Conservation (phyloP, 2,113 vertebrate species). For the Macquaria ambigua region DNA sequence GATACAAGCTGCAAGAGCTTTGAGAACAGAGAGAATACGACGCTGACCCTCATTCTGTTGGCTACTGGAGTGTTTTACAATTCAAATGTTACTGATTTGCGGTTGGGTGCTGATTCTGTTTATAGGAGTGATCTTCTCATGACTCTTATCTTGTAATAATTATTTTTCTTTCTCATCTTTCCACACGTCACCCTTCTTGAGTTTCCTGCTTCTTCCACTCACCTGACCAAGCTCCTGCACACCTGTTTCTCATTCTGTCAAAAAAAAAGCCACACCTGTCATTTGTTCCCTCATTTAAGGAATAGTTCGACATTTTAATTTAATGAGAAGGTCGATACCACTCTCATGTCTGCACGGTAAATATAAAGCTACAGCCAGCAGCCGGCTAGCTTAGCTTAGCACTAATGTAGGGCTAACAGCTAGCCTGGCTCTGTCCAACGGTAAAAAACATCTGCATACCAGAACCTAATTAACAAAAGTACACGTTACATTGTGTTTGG, state of each 20-base stretch:
- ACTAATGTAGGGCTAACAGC: too few relatives aligned
- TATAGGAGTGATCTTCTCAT: background rate
- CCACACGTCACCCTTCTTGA: background rate
- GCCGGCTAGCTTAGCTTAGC: too few relatives aligned
- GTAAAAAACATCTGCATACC: too few relatives aligned
- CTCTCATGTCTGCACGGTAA: too few relatives aligned
- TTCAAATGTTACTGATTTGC: background rate
- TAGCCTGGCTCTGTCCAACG: too few relatives aligned
- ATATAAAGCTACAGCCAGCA: too few relatives aligned
- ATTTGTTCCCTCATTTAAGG: too few relatives aligned
- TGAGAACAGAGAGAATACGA: background rate
- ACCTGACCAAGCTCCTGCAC: background rate
- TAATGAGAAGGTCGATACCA: background rate
- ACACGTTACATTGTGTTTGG: too few relatives aligned
- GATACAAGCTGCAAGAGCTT: background rate
- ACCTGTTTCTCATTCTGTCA: background rate
- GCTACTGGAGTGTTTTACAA: background rate
- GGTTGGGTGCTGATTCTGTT: background rate
- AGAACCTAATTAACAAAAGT: too few relatives aligned
- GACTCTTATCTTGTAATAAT: background rate
- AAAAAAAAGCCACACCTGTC: background rate
- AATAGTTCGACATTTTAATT: background rate
- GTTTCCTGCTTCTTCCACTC: background rate
- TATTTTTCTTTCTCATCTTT: background rate
- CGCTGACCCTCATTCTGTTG: background rate